Conservation (phyloP, 2,113 vertebrate genomes). For the Perca schrenkii region DNA sequence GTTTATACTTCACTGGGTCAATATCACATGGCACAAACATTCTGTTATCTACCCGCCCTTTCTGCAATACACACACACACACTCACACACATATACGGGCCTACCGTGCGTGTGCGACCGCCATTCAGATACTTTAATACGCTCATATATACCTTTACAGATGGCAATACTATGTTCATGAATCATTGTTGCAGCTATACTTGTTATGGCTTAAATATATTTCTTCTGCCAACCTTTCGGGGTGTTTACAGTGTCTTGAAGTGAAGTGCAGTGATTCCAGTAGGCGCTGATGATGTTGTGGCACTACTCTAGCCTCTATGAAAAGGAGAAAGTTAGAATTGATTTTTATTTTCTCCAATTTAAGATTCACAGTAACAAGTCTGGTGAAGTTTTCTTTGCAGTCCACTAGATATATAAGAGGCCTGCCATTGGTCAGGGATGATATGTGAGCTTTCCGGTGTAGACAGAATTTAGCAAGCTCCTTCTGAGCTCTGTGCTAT, state of each 20-base stretch:
- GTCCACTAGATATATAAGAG: slow-evolving; percentile 39
- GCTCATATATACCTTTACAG: slow-evolving; percentile 62
- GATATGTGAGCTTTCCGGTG: slow-evolving; percentile 48
- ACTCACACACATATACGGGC: slow-evolving; percentile 70
- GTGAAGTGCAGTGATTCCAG: slow-evolving; percentile 61
- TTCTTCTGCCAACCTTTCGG: slow-evolving; percentile 51
- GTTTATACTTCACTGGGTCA: slow-evolving; percentile 54
- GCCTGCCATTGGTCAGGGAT: slow-evolving; percentile 53
- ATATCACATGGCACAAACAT: slow-evolving; percentile 64
- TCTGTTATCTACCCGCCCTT: slow-evolving; percentile 59
- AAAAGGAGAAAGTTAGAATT: slow-evolving; percentile 45
- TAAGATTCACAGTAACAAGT: slow-evolving; percentile 61
- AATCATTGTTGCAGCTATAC: slow-evolving; percentile 51
- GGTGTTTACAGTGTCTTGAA: slow-evolving; percentile 49
- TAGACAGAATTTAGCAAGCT: slow-evolving; percentile 59
- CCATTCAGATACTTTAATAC: slow-evolving; percentile 56
- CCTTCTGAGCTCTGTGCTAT: slow-evolving; percentile 60
- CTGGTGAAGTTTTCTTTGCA: slow-evolving; percentile 32
- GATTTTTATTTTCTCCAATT: slow-evolving; percentile 34
- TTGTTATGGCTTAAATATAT: slow-evolving; percentile 70
- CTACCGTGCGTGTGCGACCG: slow-evolving; percentile 54
- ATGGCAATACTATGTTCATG: slow-evolving; percentile 62
- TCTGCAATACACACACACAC: slow-evolving; percentile 66
- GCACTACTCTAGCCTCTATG: slow-evolving; percentile 56
- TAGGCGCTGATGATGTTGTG: slow-evolving; percentile 42